Evolutionary conservation across 2,797 vertebrate species (phyloP).

Genomic region (Poecilia gillii): DNA sequence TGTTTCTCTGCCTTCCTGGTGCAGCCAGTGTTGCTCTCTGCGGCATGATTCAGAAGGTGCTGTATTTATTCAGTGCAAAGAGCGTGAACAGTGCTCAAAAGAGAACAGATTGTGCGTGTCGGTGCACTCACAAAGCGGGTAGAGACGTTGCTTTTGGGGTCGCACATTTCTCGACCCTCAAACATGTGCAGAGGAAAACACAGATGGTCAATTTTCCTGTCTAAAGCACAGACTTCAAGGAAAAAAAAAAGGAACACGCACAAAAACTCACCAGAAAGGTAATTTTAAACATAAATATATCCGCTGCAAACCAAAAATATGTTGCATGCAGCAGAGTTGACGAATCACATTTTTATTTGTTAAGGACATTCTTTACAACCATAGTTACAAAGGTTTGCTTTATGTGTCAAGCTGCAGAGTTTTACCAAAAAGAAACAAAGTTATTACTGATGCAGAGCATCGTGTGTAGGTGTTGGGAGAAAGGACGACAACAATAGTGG

Average conservation of each 20-base stretch:
- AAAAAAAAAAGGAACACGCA: slow-evolving; percentile 6
- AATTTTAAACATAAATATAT: slow-evolving; percentile 23
- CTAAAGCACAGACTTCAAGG: slow-evolving; percentile 20
- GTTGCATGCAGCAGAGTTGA: slow-evolving; percentile 8
- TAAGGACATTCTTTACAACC: slow-evolving; percentile 20
- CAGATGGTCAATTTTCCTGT: slow-evolving; percentile 19
- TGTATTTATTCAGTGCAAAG: slow-evolving; percentile 79
- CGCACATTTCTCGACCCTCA: slow-evolving; percentile 41
- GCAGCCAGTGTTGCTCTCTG: slow-evolving; percentile 58
- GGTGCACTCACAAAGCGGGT: slow-evolving; percentile 65
- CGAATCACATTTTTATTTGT: slow-evolving; percentile 20
- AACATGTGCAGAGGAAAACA: slow-evolving; percentile 36
- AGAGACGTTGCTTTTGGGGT: slow-evolving; percentile 61
- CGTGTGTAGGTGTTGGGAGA: slow-evolving; percentile 64
- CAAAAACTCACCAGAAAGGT: slow-evolving; percentile 5
- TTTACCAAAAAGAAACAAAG: slow-evolving; percentile 32
- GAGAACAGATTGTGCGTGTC: slow-evolving; percentile 73
- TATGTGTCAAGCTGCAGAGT: slow-evolving; percentile 33
- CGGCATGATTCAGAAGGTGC: slow-evolving; percentile 77
- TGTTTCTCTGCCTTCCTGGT: slow-evolving; percentile 57
- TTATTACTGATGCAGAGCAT: slow-evolving; percentile 50
- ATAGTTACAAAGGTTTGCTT: slow-evolving; percentile 35
- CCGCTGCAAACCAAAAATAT: background rate
- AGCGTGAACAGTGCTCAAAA: slow-evolving; percentile 75
- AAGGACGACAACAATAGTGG: slow-evolving; percentile 52